Base-by-base conservation (phyloP, 2,797 vertebrate species). In the Pipistrellus nathusii region DNA sequence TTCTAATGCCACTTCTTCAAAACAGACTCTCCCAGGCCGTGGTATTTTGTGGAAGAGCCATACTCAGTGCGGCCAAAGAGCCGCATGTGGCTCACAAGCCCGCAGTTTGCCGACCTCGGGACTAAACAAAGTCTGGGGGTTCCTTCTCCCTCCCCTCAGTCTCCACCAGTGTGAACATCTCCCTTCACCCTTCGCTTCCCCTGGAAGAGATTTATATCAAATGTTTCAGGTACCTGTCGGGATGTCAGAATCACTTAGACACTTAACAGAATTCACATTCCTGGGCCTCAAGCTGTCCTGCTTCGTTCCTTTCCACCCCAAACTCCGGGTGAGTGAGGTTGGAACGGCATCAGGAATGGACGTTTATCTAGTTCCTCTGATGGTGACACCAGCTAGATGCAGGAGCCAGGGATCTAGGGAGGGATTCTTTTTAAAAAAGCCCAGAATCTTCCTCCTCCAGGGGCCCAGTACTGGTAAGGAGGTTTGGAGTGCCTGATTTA, bases 361-460 rank as follows among this genome's bases (percentile, higher is more conserved):
- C 15, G 18, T 71, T 80, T n/a, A 38, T 68, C 85, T 77, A n/a
- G 8, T 23, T 57, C 2, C 30, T 23, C 35, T 17, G 6, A 20
- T 69, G 59, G 38, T 88, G 32, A 85, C 27, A 71, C 44, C 3
- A 27, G 53, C 35, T 71, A 86, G 35, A 46, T 35, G 59, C 15
- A 46, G 51, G 30, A 90, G 68, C 10, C 25, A 57, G 14, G 17
- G 27, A 72, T 38, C 23, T 35, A 66, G 17, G 32, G 25, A 6
- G 18, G 75, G n/a, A 44, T 41, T 41, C 38, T 41, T 41, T 38
- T 41, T 59, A 44, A 32, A 69, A 91, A 94, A 62, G n/a, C n/a
- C 53, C 75, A 90, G 48, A 57, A 12, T 13, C 66, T 77, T 38
- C 23, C 69, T 51, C 2, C 41, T 75, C 66, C 23, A 15, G 55